These are phyloP conservation scores for Microcebus tavaratra DNA, from an alignment of 2,113 vertebrate genomes.

Conservation along the genomic window DNA sequence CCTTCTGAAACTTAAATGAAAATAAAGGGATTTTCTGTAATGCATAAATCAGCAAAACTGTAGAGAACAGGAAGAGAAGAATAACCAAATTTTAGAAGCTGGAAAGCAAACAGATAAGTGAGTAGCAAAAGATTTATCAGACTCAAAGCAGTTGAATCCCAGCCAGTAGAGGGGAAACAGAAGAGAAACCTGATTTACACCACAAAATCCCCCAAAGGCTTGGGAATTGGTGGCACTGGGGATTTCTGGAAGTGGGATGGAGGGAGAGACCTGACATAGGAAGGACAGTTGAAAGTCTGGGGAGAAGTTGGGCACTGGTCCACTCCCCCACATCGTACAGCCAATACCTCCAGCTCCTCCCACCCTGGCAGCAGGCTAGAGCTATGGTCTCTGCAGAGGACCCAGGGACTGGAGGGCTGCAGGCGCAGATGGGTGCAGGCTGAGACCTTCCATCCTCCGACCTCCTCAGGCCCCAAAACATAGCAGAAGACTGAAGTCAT, in stretches of 20 bases:
- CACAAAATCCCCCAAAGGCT: background rate
- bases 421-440: background rate
- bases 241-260: background rate
- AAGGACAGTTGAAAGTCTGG: background rate
- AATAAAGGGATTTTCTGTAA: background rate
- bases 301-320: background rate
- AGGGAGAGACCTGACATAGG: no score
- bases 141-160: background rate
- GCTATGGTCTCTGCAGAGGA: background rate
- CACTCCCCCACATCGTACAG: background rate
- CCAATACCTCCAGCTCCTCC: background rate
- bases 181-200: background rate
- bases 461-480: background rate
- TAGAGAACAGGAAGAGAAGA: background rate
- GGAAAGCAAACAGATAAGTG: background rate
- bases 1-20: background rate
- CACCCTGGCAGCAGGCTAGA: background rate
- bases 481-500: background rate
- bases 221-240: background rate
- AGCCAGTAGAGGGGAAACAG: background rate
- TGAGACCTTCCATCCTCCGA: no score
- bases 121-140: background rate
- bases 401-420: no score
- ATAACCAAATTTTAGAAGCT: background rate
- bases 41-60: background rate